phyloP scores from a whole-genome alignment of 1,140 invertebrate genomes.

The Drosophila baimaii region DNA sequence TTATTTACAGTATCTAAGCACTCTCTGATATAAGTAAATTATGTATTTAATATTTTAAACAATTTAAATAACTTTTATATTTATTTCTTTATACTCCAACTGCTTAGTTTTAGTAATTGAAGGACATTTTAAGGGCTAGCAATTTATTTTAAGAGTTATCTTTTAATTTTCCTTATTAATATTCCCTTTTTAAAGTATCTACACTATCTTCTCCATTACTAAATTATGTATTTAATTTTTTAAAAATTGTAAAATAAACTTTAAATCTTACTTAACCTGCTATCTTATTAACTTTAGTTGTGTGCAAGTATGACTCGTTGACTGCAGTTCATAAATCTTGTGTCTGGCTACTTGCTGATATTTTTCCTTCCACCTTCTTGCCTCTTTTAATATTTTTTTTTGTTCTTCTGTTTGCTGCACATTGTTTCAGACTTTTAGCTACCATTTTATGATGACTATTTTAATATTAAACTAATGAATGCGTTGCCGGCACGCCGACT shows the following conservation, averaged over 20 bases:
- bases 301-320: constrained; percentile 20
- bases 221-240: background rate
- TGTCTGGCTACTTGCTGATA: constrained; percentile 58
- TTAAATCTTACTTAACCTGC: background rate
- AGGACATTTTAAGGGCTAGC: no score
- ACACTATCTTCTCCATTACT: no score
- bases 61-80: no score
- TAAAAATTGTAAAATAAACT: background rate
- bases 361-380: constrained; percentile 12
- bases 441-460: constrained; percentile 80
- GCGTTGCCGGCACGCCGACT: constrained; percentile 73
- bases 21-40: no score
- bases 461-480: constrained; percentile 82
- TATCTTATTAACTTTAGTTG: background rate
- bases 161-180: no score
- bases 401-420: constrained; percentile 34
- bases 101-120: no score
- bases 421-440: constrained; percentile 74
- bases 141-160: no score
- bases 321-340: constrained; percentile 79
- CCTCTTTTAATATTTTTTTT: background rate
- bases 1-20: no score
- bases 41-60: no score
- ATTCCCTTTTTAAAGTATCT: background rate
- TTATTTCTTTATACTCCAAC: no score